Evolutionary conservation across 2,888 invertebrate genomes (phyloP).

Genomic region (Phrixothrix hirtus): DNA sequence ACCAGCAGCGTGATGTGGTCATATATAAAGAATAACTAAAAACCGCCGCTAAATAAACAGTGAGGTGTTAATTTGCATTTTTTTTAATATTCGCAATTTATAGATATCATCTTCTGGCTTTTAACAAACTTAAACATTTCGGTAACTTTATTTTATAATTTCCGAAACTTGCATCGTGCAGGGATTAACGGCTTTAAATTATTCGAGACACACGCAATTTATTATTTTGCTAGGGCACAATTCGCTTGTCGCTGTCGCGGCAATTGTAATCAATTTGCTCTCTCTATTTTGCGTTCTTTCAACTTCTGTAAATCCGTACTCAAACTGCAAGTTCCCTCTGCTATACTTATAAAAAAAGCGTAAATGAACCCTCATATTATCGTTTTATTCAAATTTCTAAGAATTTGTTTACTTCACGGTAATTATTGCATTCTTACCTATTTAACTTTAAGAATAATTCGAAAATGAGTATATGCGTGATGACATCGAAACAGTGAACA

Average conservation of each 20-base stretch:
- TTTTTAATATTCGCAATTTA: no score
- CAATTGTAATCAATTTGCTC: slow-evolving; percentile 47
- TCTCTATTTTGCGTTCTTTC: slow-evolving; percentile 35
- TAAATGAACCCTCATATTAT: slow-evolving; percentile 20
- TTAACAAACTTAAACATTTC: neutral
- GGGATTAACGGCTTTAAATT: slow-evolving; percentile 42
- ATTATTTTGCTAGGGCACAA: slow-evolving; percentile 40
- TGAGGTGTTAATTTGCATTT: no score
- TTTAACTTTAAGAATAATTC: slow-evolving; percentile 5
- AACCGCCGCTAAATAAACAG: slow-evolving; percentile 10
- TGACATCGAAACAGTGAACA: slow-evolving; percentile 13
- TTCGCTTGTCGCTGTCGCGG: slow-evolving; percentile 38
- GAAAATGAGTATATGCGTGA: slow-evolving; percentile 12
- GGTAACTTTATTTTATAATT: slow-evolving; percentile 29
- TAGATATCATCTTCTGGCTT: no score
- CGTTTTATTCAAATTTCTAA: slow-evolving; percentile 5
- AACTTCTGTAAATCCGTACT: slow-evolving; percentile 30
- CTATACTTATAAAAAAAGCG: slow-evolving; percentile 20
- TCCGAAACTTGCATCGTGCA: slow-evolving; percentile 22
- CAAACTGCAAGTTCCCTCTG: slow-evolving; percentile 21
- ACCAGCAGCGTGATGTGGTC: slow-evolving; percentile 19
- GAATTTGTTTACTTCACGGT: neutral
- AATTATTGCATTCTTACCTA: no score
- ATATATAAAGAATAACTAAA: slow-evolving; percentile 7
- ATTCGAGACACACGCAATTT: slow-evolving; percentile 42